These are phyloP conservation scores for Bellardia pandia DNA, from an alignment of 2,888 invertebrate genomes.

Conservation along the genomic window DNA sequence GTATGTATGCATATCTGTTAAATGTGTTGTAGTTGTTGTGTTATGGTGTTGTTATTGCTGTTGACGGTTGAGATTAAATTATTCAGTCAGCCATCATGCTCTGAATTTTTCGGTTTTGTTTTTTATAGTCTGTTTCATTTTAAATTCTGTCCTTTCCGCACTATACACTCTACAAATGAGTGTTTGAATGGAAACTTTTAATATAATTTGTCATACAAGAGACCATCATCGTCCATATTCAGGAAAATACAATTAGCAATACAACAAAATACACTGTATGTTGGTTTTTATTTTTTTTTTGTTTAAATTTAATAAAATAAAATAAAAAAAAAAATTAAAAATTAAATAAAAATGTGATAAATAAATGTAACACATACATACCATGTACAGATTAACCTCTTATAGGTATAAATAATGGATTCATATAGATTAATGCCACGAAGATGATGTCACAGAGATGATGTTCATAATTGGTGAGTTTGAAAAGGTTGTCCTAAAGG, in stretches of 20 bases:
- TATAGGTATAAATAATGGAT: not conserved
- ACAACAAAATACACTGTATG: slow-evolving; percentile 41
- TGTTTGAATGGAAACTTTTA: slow-evolving; percentile 70
- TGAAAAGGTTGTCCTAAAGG: too few species aligned
- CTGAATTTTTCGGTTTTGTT: not conserved
- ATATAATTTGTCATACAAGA: slow-evolving; percentile 68
- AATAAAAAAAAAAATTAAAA: not conserved
- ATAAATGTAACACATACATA: not conserved
- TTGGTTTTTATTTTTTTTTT: slow-evolving; percentile 15
- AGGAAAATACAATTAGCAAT: slow-evolving; percentile 68
- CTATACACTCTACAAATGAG: slow-evolving; percentile 16
- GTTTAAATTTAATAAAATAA: slow-evolving; percentile 27
- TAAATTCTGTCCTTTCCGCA: not conserved
- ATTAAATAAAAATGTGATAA: not conserved
- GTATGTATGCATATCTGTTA: too few species aligned
- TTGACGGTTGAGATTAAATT: slow-evolving; percentile 72
- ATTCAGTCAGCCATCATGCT: slow-evolving; percentile 67
- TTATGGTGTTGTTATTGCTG: slow-evolving; percentile 62
- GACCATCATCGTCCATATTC: slow-evolving; percentile 51
- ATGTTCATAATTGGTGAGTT: too few species aligned
- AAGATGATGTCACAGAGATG: too few species aligned
- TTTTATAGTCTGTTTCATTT: slow-evolving; percentile 12
- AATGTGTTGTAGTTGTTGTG: slow-evolving; percentile 8
- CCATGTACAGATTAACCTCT: slow-evolving; percentile 10
- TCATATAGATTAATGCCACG: too few species aligned